These are phyloP conservation scores for Emydocephalus ijimae DNA, from an alignment of 2,113 vertebrate species.

Conservation along the genomic window DNA sequence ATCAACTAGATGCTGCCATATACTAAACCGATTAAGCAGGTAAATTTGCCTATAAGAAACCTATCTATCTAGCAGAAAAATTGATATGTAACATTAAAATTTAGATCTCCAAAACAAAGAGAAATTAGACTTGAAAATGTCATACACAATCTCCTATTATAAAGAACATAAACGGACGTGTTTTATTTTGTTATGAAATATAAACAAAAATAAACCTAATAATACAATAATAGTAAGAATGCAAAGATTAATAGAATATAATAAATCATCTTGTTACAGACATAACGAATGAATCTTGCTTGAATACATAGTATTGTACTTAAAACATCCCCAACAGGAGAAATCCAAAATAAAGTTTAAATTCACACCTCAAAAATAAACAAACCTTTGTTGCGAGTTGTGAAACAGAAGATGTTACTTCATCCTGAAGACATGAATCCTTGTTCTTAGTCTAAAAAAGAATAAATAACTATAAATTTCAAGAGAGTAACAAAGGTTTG, in stretches of 20 bases:
- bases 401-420: constrained; percentile 65
- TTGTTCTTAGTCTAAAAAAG: constrained; percentile 55
- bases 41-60: background rate
- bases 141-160: background rate
- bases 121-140: background rate
- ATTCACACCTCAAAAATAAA: constrained; percentile 39
- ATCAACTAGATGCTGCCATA: background rate
- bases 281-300: background rate
- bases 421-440: constrained; percentile 63
- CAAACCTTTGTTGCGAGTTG: constrained; percentile 69
- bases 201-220: background rate
- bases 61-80: background rate
- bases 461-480: constrained; percentile 50
- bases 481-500: constrained; percentile 28
- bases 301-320: constrained; percentile 14
- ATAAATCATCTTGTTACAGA: background rate
- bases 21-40: background rate
- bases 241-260: background rate
- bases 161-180: background rate
- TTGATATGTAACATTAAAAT: background rate
- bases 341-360: background rate
- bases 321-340: background rate
- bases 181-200: background rate
- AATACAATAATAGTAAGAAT: background rate
- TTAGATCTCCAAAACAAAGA: background rate